phyloP scores from a whole-genome alignment of 2,888 invertebrate species.

The Oscheius sp. region DNA sequence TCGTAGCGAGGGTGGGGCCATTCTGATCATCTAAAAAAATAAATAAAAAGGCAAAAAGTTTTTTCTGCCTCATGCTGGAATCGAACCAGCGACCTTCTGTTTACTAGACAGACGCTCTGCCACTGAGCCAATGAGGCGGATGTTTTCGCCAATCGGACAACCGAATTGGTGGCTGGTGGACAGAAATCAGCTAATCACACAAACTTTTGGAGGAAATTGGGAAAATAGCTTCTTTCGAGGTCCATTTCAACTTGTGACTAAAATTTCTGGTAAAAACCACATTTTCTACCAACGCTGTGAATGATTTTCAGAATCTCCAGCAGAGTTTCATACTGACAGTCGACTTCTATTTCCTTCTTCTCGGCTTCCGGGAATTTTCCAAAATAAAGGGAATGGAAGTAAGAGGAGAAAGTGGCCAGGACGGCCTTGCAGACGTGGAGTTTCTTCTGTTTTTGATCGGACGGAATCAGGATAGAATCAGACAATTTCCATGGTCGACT shows the following conservation, averaged over 20 bases:
- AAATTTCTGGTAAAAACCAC: not conserved
- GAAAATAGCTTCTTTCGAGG: too few species aligned
- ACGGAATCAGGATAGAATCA: not conserved
- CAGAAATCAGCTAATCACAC: too few species aligned
- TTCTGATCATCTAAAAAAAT: not conserved
- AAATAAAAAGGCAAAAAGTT: not conserved
- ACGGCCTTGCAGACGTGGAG: not conserved
- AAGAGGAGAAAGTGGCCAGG: not conserved
- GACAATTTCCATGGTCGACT: not conserved
- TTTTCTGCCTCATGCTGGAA: conserved; percentile 46
- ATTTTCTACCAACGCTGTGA: not conserved
- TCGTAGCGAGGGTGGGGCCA: not conserved
- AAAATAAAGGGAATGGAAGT: not conserved
- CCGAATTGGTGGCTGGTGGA: too few species aligned
- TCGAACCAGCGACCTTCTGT: conserved; percentile 71
- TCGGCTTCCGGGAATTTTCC: not conserved
- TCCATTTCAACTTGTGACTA: too few species aligned
- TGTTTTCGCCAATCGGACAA: not conserved
- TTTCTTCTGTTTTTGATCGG: not conserved
- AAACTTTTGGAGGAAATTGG: too few species aligned
- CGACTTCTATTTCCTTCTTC: not conserved
- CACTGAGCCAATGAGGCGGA: conserved; percentile 65
- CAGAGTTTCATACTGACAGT: not conserved
- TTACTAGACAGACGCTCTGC: conserved; percentile 70
- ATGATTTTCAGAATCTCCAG: not conserved